Percentiles rank a stretch among this genome's conserved stretches.
phyloP scores from a whole-genome alignment of 92 coral and sea anemone genomes.

The Phenganax stokvisi region DNA sequence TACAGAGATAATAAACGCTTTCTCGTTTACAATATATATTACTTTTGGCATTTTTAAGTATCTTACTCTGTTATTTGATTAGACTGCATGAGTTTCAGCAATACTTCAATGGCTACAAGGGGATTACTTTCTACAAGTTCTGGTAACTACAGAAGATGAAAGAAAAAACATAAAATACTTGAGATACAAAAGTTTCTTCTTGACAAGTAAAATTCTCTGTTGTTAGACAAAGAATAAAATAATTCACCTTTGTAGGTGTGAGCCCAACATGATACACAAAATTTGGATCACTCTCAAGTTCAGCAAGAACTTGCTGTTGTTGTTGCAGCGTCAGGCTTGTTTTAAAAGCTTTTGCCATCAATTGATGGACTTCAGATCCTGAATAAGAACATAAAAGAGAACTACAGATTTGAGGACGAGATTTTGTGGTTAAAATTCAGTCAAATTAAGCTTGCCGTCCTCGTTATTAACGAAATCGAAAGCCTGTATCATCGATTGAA shows the following conservation, averaged over 20 bases:
- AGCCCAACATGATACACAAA: constrained; percentile 93
- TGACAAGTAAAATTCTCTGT: background rate
- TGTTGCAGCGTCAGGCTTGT: constrained; percentile 79
- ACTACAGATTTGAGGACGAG: too few species aligned
- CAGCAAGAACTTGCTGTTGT: constrained; percentile 95
- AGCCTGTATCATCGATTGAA: too few species aligned
- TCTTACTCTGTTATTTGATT: constrained; percentile 98
- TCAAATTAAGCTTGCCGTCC: too few species aligned
- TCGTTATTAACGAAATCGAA: too few species aligned
- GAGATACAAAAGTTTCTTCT: background rate
- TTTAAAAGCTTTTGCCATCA: constrained; percentile 97
- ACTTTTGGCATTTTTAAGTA: background rate
- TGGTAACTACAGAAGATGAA: constrained; percentile 54
- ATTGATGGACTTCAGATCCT: constrained; percentile 93
- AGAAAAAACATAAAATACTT: background rate
- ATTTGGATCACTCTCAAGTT: constrained; percentile 94
- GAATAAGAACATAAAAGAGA: constrained; percentile 1
- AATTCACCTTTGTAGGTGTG: constrained; percentile 80
- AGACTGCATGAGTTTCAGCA: constrained; percentile 92
- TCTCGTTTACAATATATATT: too few species aligned
- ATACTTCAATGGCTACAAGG: constrained; percentile 84
- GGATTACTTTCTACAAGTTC: constrained; percentile 98
- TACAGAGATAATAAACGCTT: too few species aligned
- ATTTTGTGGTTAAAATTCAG: too few species aligned
- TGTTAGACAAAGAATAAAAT: background rate